phyloP scores from a whole-genome alignment of 1,140 invertebrate species.

The Steinernema khuongi region DNA sequence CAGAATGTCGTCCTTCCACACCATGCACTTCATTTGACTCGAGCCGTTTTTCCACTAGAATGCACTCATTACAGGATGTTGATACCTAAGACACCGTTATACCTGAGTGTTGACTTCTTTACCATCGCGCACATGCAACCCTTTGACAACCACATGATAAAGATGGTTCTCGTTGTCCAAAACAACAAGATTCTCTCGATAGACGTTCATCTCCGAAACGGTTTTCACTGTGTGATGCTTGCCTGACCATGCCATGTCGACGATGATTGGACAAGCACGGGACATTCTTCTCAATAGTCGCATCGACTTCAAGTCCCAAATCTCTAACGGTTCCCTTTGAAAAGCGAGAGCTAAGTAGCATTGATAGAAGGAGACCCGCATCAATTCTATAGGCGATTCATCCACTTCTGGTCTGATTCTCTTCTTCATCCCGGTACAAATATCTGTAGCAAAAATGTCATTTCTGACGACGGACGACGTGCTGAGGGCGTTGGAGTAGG shows the following conservation, averaged over 20 bases:
- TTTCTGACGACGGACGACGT: slow-evolving; percentile 37
- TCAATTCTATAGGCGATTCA: slow-evolving; percentile 48
- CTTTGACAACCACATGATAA: slow-evolving; percentile 57
- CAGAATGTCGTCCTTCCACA: slow-evolving; percentile 57
- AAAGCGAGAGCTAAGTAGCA: slow-evolving; percentile 56
- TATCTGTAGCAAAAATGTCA: slow-evolving; percentile 38
- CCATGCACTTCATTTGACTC: slow-evolving; percentile 47
- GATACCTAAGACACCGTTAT: not conserved
- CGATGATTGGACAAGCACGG: slow-evolving; percentile 52
- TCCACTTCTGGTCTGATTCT: slow-evolving; percentile 51
- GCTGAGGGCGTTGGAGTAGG: slow-evolving; percentile 34
- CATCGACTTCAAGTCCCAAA: slow-evolving; percentile 53
- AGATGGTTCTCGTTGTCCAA: slow-evolving; percentile 57
- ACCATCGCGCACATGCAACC: slow-evolving; percentile 54
- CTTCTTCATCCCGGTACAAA: slow-evolving; percentile 34
- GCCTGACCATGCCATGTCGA: slow-evolving; percentile 56
- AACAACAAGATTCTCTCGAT: slow-evolving; percentile 55
- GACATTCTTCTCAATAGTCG: slow-evolving; percentile 52
- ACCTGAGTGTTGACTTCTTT: slow-evolving; percentile 58
- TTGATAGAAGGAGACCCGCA: slow-evolving; percentile 55
- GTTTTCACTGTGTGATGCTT: slow-evolving; percentile 50
- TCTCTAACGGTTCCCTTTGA: slow-evolving; percentile 53
- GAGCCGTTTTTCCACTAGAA: slow-evolving; percentile 50
- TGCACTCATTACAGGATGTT: not conserved
- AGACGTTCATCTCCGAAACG: slow-evolving; percentile 44